Evolutionary conservation across 2,797 vertebrate species (phyloP), one percentile per base, ranked within the genome.

Genomic region (Austrolebias charrua): DNA sequence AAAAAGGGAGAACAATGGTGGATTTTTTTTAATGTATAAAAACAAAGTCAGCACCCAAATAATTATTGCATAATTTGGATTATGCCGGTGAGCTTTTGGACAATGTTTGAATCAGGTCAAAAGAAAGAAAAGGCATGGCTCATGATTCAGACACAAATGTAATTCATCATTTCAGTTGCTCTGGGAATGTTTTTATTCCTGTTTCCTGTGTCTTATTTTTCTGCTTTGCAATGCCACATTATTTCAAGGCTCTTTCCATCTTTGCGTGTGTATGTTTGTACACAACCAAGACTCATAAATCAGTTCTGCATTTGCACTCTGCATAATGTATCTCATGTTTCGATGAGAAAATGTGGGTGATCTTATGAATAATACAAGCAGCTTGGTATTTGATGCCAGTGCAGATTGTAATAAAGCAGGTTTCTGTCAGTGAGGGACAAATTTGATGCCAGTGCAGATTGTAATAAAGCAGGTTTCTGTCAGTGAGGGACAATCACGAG

Each of bases 361-460:
- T 90, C 93, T 94, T 93, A 96, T 96, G 94, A 96, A 96, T 96
- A 96, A 97, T 95, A 94, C 92, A 95, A 88, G 91, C 84, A 82
- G 90, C 82, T 88, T 85, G 89, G 87, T 91, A 90, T 80, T n/a
- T 3, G 89, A 90, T 86, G 91, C 93, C 93, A 94, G 92, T 90
- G 89, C 89, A 88, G 92, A 93, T 94, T 94, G 95, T 95, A 85
- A 86, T 88, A 95, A 95, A 95, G 87, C 79, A 86, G 87, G 82
- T 76, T 84, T 92, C 92, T 93, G 83, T 90, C 74, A 80, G 74
- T 55, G 47, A 49, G 73, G 79, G 88, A 83, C 92, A 94, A 92
- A n/a, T n/a, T n/a, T n/a, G n/a, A n/a, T n/a, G n/a, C 93, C 93
- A 94, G 92, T 90, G 89, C 89, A 88, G 92, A 93, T 94, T 94